Evolutionary conservation across 2,797 vertebrate species (phyloP).

Genomic region (Cirrhinus molitorella): DNA sequence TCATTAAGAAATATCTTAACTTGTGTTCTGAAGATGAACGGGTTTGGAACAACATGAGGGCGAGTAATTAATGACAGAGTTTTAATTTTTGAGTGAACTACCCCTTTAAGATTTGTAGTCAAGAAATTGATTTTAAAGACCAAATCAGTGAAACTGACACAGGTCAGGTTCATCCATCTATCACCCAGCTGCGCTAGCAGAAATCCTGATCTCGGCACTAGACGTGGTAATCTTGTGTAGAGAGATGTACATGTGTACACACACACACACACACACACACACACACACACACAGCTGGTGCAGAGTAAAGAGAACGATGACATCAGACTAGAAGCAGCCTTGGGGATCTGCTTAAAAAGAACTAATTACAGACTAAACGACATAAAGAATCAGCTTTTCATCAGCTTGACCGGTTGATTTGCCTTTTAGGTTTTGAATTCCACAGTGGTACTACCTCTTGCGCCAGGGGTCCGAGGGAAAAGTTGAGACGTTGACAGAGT

Average conservation of each 20-base stretch:
- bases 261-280: constrained; percentile 8
- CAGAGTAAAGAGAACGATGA: constrained; percentile 5
- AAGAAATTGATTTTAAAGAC: constrained; percentile 27
- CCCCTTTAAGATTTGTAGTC: not conserved
- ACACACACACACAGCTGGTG: constrained; percentile 34
- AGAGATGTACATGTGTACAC: not conserved
- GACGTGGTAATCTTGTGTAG: not conserved
- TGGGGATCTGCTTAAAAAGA: not conserved
- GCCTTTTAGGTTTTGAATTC: not conserved
- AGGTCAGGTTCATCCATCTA: not conserved
- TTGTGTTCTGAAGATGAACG: too few species aligned
- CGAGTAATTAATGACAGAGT: not conserved
- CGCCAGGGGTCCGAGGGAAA: constrained; percentile 84
- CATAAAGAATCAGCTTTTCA: constrained; percentile 10
- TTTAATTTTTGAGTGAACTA: not conserved
- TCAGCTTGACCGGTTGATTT: constrained; percentile 3
- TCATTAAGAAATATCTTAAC: too few species aligned
- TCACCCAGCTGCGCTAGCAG: constrained; percentile 7
- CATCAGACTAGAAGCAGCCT: constrained; percentile 10
- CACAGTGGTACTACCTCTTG: constrained; percentile 84
- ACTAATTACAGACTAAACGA: constrained; percentile 18
- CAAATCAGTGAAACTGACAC: constrained; percentile 19
- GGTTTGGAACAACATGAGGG: not conserved
- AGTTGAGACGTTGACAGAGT: constrained; percentile 88
- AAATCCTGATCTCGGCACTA: constrained; percentile 47